These are phyloP conservation scores for Andrena bucephala DNA, from an alignment of 2,888 invertebrate species.

Conservation along the genomic window DNA sequence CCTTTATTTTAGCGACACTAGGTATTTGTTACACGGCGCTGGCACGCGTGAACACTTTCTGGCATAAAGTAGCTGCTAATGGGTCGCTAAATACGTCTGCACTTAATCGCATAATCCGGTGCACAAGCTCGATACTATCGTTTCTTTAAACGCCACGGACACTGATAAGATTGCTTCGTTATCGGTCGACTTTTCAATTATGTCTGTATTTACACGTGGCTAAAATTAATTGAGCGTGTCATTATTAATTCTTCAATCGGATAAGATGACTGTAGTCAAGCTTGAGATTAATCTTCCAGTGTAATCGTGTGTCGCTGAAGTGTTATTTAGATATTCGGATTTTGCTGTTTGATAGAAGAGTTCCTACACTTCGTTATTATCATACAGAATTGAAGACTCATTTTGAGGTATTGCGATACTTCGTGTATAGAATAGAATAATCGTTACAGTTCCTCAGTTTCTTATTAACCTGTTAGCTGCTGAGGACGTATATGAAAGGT, in stretches of 20 bases:
- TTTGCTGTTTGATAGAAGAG: no score
- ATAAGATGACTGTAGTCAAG: no score
- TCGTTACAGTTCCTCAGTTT: no score
- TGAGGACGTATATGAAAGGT: no score
- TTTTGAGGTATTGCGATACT: no score
- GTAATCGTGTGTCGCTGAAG: no score
- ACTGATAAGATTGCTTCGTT: background rate
- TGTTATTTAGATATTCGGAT: no score
- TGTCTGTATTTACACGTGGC: background rate
- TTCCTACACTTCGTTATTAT: no score
- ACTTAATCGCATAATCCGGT: conserved; percentile 22
- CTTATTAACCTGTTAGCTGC: no score
- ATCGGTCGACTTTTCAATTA: background rate
- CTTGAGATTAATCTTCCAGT: no score
- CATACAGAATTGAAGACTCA: no score
- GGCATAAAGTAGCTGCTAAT: conserved; percentile 41
- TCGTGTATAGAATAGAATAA: no score
- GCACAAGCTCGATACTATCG: background rate
- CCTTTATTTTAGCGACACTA: conserved; percentile 48
- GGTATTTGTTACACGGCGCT: conserved; percentile 30
- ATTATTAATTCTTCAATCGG: background rate
- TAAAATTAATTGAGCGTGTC: background rate
- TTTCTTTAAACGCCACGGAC: background rate
- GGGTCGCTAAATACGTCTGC: conserved; percentile 9
- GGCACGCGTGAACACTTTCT: conserved; percentile 26